A percentile compares a stretch with the other conserved stretches of the same genome.
These are phyloP conservation scores for Neoascia interrupta DNA, from an alignment of 2,888 invertebrate species.

Conservation along the genomic window DNA sequence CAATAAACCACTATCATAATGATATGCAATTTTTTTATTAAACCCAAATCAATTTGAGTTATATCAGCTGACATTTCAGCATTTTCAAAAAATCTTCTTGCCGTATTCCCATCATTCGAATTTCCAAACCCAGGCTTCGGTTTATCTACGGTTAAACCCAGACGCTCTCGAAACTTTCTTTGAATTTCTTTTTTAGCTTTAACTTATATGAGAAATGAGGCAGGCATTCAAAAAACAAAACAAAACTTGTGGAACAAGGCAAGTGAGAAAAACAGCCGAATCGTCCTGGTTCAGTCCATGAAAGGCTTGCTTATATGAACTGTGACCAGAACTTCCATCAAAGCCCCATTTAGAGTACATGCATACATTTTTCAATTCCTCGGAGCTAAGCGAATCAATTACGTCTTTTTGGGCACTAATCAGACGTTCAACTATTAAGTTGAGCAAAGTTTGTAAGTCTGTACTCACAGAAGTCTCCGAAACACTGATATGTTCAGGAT, in stretches of 20 bases:
- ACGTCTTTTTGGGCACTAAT: slow-evolving; percentile 15
- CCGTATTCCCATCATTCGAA: slow-evolving; percentile 6
- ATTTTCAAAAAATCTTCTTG: neutral
- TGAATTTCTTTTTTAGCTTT: neutral
- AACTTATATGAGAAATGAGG: neutral
- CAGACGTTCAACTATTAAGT: slow-evolving; percentile 12
- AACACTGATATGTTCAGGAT: neutral
- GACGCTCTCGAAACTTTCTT: neutral
- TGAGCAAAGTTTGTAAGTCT: slow-evolving; percentile 11
- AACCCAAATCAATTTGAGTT: neutral
- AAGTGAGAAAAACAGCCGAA: neutral
- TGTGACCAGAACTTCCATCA: slow-evolving; percentile 10
- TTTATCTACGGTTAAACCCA: slow-evolving; percentile 3
- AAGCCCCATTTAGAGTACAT: slow-evolving; percentile 21
- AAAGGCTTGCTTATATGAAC: neutral
- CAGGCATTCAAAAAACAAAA: neutral
- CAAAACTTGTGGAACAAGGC: neutral
- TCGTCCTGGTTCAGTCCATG: neutral
- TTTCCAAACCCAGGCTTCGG: slow-evolving; percentile 4
- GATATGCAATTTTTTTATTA: neutral
- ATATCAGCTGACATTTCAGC: neutral
- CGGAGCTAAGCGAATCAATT: neutral
- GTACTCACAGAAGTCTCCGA: slow-evolving; percentile 13
- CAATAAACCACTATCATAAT: neutral
- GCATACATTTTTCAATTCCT: slow-evolving; percentile 9